A percentile compares a stretch with the other conserved stretches of the same genome.
These are phyloP conservation scores for Psilopogon haemacephalus DNA, from an alignment of 2,113 vertebrate genomes.

Conservation along the genomic window DNA sequence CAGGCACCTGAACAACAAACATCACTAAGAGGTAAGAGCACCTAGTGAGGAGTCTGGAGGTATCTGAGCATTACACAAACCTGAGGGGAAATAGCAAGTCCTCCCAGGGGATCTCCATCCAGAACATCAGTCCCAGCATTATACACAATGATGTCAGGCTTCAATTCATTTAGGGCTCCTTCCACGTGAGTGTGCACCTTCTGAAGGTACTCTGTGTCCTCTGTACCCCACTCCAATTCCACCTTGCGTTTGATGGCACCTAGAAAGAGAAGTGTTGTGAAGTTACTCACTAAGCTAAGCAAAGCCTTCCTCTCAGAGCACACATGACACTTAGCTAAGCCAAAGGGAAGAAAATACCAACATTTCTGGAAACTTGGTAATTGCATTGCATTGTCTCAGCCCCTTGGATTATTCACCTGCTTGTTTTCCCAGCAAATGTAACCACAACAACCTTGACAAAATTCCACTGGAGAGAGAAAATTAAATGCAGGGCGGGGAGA, in stretches of 20 bases:
- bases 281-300: background rate
- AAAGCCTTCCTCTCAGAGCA: background rate
- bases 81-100: conserved; percentile 91
- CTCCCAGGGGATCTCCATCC: conserved; percentile 91
- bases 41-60: background rate
- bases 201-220: conserved; percentile 89
- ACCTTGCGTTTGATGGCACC: conserved; percentile 91
- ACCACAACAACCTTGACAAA: conserved; percentile 39
- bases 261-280: conserved; percentile 17
- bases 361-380: background rate
- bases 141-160: conserved; percentile 87
- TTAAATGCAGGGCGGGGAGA: background rate
- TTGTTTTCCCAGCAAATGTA: background rate
- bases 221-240: conserved; percentile 93
- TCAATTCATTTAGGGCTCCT: conserved; percentile 83
- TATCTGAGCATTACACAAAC: conserved; percentile 64
- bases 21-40: background rate
- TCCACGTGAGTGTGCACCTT: conserved; percentile 85
- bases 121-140: conserved; percentile 94
- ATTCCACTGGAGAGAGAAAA: background rate
- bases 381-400: background rate
- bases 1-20: background rate
- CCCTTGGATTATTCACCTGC: background rate
- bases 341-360: background rate
- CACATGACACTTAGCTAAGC: background rate